Percentiles rank a stretch among this genome's conserved stretches.
Evolutionary conservation across 37 sponge, comb jelly and placozoan genomes (phyloP).

Genomic region (Aplysina aerophoba): DNA sequence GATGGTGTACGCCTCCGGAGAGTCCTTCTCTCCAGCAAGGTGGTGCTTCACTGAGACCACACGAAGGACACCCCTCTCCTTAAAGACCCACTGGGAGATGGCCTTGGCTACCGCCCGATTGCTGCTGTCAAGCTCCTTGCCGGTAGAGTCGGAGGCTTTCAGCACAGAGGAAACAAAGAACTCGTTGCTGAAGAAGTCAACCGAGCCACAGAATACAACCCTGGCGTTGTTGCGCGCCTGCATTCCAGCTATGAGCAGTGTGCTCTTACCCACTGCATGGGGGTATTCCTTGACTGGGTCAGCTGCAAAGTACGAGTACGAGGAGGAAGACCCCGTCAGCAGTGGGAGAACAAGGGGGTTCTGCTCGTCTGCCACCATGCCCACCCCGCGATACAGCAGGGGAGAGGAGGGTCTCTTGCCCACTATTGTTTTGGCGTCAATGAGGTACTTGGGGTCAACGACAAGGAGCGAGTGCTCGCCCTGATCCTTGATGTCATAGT

Average conservation of each 20-base stretch:
- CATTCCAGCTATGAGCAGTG: conserved; percentile 91
- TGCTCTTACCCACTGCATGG: conserved; percentile 90
- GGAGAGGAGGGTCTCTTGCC: conserved; percentile 59
- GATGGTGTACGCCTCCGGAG: conserved; percentile 79
- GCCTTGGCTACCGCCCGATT: conserved; percentile 66
- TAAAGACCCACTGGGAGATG: conserved; percentile 88
- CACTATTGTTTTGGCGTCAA: conserved; percentile 66
- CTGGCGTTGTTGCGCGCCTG: conserved; percentile 97
- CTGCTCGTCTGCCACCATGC: conserved; percentile 90
- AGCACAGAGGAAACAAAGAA: conserved; percentile 75
- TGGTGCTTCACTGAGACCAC: conserved; percentile 74
- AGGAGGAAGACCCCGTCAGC: conserved; percentile 82
- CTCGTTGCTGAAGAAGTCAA: conserved; percentile 94
- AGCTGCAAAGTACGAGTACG: conserved; percentile 84
- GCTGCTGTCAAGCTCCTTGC: conserved; percentile 57
- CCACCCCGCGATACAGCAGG: conserved; percentile 79
- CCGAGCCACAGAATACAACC: conserved; percentile 87
- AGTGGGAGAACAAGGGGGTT: conserved; percentile 92
- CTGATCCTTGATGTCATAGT: conserved; percentile 86
- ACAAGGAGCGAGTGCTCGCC: conserved; percentile 89
- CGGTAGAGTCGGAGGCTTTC: conserved; percentile 48
- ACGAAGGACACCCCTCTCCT: conserved; percentile 85
- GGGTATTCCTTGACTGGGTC: conserved; percentile 82
- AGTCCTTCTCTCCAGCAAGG: conserved; percentile 39
- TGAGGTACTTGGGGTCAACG: conserved; percentile 63